These are phyloP conservation scores for Acromyrmex charruanus DNA, from an alignment of 1,140 invertebrate genomes.

Conservation along the genomic window DNA sequence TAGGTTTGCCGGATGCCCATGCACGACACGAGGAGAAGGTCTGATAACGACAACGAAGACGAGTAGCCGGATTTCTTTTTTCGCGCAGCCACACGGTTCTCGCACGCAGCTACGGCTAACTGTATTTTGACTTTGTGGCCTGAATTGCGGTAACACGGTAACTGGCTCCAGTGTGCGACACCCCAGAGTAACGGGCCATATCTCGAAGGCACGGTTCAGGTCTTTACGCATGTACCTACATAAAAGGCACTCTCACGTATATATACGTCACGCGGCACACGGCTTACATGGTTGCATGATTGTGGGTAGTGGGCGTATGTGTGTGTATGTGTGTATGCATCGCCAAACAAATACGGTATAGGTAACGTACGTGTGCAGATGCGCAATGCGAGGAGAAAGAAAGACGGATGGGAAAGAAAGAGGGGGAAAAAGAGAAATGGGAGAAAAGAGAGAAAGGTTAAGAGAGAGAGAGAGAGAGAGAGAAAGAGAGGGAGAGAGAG, in stretches of 20 bases:
- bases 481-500: slow-evolving; percentile 7
- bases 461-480: slow-evolving; percentile 2
- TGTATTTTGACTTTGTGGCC: slow-evolving; percentile 88
- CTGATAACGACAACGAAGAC: slow-evolving; percentile 35
- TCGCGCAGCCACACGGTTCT: slow-evolving; percentile 63
- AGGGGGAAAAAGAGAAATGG: background rate
- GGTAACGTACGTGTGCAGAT: slow-evolving; percentile 49
- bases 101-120: slow-evolving; percentile 82
- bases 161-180: slow-evolving; percentile 85
- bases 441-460: background rate
- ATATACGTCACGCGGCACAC: slow-evolving; percentile 42
- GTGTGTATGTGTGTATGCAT: background rate
- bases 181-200: slow-evolving; percentile 84
- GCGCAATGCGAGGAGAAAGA: slow-evolving; percentile 34
- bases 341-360: slow-evolving; percentile 38
- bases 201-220: slow-evolving; percentile 79
- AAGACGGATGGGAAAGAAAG: slow-evolving; percentile 11
- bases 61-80: slow-evolving; percentile 75
- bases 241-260: slow-evolving; percentile 77
- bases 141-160: slow-evolving; percentile 87
- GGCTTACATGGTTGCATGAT: background rate
- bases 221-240: slow-evolving; percentile 80
- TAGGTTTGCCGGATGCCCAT: slow-evolving; percentile 73
- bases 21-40: slow-evolving; percentile 22
- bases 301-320: slow-evolving; percentile 5